These are phyloP conservation scores for Vanacampus margaritifer DNA, from an alignment of 2,113 vertebrate species.

Conservation along the genomic window DNA sequence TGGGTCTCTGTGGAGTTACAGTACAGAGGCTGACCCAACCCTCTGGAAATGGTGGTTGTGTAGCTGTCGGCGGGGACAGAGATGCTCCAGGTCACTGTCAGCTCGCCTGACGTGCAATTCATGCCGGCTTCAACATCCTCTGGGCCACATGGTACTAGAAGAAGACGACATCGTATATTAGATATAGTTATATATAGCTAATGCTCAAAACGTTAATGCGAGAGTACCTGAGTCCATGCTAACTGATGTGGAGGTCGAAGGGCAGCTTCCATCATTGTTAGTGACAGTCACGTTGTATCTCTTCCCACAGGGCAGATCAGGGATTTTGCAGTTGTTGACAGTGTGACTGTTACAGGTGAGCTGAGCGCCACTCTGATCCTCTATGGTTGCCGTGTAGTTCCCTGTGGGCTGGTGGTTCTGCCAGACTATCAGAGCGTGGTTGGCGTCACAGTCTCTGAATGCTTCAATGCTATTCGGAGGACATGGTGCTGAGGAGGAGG, in stretches of 20 bases:
- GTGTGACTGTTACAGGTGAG: constrained; percentile 61
- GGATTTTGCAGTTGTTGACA: constrained; percentile 54
- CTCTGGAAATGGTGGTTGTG: constrained; percentile 40
- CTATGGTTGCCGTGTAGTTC: constrained; percentile 49
- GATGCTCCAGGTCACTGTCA: constrained; percentile 52
- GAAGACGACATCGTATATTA: not conserved
- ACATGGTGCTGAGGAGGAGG: constrained; percentile 60
- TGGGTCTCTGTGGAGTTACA: constrained; percentile 50
- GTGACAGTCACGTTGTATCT: constrained; percentile 57
- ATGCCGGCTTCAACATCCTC: constrained; percentile 41
- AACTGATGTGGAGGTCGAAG: constrained; percentile 42
- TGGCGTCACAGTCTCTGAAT: constrained; percentile 51
- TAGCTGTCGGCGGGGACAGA: constrained; percentile 44
- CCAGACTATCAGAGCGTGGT: constrained; percentile 61
- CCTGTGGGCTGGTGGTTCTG: constrained; percentile 40
- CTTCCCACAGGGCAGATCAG: constrained; percentile 54
- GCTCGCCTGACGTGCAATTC: constrained; percentile 41
- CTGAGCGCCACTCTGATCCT: constrained; percentile 27
- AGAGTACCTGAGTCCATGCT: constrained; percentile 62
- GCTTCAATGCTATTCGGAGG: constrained; percentile 53
- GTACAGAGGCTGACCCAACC: constrained; percentile 12
- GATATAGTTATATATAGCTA: not conserved
- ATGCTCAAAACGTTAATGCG: not conserved
- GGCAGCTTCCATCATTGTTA: constrained; percentile 51
- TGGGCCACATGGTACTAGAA: constrained; percentile 60